Conservation (phyloP, 2,888 invertebrate genomes). For the Spialia ferax region DNA sequence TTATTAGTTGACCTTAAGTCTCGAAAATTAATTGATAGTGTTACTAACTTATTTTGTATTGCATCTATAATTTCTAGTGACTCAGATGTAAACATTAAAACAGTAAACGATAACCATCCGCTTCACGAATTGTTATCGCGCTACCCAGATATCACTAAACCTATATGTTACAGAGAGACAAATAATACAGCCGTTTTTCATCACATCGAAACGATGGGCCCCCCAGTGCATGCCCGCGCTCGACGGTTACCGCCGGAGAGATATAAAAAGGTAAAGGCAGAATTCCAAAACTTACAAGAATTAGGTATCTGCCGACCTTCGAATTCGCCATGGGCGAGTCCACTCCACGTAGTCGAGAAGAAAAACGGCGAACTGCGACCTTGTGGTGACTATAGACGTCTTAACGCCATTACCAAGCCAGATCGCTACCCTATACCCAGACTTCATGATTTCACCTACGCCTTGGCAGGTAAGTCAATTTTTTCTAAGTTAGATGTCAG, state of each 20-base stretch:
- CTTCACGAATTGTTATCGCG: not conserved
- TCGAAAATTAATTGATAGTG: slow-evolving; percentile 34
- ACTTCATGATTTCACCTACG: slow-evolving; percentile 7
- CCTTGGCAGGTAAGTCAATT: slow-evolving; percentile 1
- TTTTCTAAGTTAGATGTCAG: slow-evolving; percentile 16
- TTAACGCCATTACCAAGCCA: slow-evolving; percentile 22
- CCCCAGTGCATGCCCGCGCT: slow-evolving; percentile 1
- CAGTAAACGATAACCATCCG: not conserved
- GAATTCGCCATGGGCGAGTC: slow-evolving; percentile 27
- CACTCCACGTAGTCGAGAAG: slow-evolving; percentile 25
- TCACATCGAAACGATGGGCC: not conserved
- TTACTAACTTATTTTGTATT: slow-evolving; percentile 21
- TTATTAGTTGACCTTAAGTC: slow-evolving; percentile 38
- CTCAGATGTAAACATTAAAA: not conserved
- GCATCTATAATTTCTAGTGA: not conserved
- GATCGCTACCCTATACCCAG: slow-evolving; percentile 18
- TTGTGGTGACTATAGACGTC: slow-evolving; percentile 24
- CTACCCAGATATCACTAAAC: not conserved
- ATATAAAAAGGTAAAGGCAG: slow-evolving; percentile 23
- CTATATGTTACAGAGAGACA: not conserved
- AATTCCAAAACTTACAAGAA: slow-evolving; percentile 28
- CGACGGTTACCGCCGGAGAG: slow-evolving; percentile 25
- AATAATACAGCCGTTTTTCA: not conserved
- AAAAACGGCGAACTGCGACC: slow-evolving; percentile 26
- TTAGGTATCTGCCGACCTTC: slow-evolving; percentile 35